Evolutionary conservation across 2,888 invertebrate genomes (phyloP).

Genomic region (Sepiola atlantica): DNA sequence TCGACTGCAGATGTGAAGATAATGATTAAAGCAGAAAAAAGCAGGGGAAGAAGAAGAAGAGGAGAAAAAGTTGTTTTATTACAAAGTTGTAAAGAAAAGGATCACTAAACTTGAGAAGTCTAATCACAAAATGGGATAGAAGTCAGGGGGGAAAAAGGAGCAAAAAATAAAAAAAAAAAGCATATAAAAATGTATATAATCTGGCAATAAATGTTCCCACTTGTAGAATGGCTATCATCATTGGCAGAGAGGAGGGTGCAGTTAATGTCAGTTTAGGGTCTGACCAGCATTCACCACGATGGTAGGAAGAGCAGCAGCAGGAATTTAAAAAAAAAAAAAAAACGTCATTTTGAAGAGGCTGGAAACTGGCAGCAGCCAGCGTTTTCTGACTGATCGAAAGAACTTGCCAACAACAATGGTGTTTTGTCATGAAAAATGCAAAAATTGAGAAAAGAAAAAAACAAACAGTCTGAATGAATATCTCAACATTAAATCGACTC

Average conservation of each 20-base stretch:
- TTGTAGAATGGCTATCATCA: not conserved
- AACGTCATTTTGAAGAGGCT: slow-evolving; percentile 38
- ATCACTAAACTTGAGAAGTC: not conserved
- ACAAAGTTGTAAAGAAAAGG: not conserved
- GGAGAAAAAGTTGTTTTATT: not conserved
- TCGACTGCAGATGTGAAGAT: slow-evolving; percentile 14
- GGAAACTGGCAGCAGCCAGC: slow-evolving; percentile 35
- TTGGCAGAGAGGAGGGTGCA: not conserved
- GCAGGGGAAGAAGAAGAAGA: not conserved
- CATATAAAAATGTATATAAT: not conserved
- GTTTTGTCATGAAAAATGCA: slow-evolving; percentile 41
- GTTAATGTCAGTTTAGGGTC: not conserved
- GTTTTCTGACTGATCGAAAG: slow-evolving; percentile 13
- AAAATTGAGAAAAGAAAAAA: slow-evolving; percentile 33
- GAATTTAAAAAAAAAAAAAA: too few relatives aligned
- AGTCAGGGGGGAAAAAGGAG: not conserved
- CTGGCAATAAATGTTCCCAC: not conserved
- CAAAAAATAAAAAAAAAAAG: not conserved
- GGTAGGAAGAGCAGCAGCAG: not conserved
- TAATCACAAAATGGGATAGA: not conserved
- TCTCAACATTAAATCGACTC: slow-evolving; percentile 47
- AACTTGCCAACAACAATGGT: slow-evolving; percentile 32
- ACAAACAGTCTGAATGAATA: slow-evolving; percentile 46
- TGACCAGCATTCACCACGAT: slow-evolving; percentile 32
- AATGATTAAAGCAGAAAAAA: not conserved